These are phyloP conservation scores for Cheilosia impressa DNA, from an alignment of 2,888 invertebrate species.

Conservation along the genomic window DNA sequence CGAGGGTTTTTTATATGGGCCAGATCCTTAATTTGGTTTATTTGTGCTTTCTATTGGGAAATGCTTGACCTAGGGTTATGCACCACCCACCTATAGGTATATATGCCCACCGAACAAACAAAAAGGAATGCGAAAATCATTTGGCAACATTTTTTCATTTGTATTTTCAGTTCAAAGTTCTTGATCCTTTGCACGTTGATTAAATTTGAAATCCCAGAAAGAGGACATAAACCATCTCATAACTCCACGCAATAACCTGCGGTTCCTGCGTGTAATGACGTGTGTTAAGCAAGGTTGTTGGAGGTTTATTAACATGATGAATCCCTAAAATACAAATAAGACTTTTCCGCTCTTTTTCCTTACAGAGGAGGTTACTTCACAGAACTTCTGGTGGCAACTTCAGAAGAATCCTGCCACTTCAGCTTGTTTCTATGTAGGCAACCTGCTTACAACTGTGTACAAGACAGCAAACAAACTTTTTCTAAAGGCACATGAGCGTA, in stretches of 20 bases:
- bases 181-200: not conserved
- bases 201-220: constrained; percentile 4
- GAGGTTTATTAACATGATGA: constrained; percentile 15
- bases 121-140: not conserved
- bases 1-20: not conserved
- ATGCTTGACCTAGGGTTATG: not conserved
- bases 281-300: not conserved
- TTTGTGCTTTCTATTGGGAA: not conserved
- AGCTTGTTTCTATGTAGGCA: too few relatives aligned
- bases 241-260: not conserved
- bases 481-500: too few relatives aligned
- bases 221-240: not conserved
- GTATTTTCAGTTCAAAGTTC: not conserved
- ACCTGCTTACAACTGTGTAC: too few relatives aligned
- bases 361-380: too few relatives aligned
- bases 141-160: not conserved
- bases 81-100: too few relatives aligned
- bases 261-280: not conserved
- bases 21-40: not conserved
- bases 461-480: too few relatives aligned
- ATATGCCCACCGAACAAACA: not conserved
- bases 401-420: too few relatives aligned
- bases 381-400: too few relatives aligned
- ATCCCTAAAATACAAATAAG: constrained; percentile 3
- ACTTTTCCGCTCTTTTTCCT: not conserved